These are phyloP conservation scores for Desmodus rotundus DNA, from an alignment of 2,113 vertebrate genomes.

Conservation along the genomic window DNA sequence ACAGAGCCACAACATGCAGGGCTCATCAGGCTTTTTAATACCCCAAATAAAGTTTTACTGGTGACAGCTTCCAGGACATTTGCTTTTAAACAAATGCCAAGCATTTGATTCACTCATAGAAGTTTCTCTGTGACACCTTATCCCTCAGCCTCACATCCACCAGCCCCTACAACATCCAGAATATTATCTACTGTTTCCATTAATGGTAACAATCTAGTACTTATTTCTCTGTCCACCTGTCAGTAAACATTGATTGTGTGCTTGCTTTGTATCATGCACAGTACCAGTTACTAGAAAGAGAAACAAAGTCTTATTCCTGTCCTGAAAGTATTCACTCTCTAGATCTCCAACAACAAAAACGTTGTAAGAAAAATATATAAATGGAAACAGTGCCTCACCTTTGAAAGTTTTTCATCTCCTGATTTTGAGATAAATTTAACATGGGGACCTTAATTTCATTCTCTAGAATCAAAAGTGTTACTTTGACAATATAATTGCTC, in stretches of 20 bases:
- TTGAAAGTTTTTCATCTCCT: background rate
- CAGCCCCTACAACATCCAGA: background rate
- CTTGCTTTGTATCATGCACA: background rate
- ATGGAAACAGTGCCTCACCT: background rate
- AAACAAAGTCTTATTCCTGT: background rate
- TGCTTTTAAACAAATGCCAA: background rate
- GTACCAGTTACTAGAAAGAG: background rate
- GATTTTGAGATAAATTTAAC: slow-evolving; percentile 29
- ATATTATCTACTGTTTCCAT: background rate
- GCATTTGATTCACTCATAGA: background rate
- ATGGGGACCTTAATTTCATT: background rate
- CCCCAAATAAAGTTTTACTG: background rate
- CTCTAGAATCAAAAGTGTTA: background rate
- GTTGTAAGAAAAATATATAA: background rate
- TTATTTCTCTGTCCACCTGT: background rate
- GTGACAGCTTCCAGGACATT: background rate
- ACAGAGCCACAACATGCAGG: too few species aligned
- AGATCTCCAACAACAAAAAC: background rate
- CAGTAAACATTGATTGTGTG: background rate
- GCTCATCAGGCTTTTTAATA: background rate
- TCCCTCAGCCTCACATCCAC: background rate
- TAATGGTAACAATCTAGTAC: background rate
- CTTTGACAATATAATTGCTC: slow-evolving; percentile 35
- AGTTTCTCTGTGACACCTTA: background rate
- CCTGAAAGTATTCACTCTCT: background rate